These are phyloP conservation scores for Macrobrachium nipponense DNA, from an alignment of 1,140 invertebrate genomes.

Conservation along the genomic window DNA sequence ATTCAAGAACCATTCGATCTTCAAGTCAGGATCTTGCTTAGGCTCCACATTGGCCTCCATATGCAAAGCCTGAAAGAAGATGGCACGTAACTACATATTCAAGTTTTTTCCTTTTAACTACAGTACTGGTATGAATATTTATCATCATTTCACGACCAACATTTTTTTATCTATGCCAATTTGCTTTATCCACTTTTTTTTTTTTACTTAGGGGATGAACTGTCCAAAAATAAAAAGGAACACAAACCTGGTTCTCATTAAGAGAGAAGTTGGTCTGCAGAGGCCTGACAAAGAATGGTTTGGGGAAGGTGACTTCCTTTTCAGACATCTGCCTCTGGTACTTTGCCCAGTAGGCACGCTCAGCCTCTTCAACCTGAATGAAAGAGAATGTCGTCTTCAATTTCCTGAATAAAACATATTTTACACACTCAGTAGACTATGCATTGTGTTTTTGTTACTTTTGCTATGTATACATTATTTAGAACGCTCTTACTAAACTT, in stretches of 20 bases:
- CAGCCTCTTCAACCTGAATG: conserved; percentile 74
- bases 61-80: conserved; percentile 78
- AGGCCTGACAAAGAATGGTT: conserved; percentile 89
- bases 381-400: background rate
- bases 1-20: conserved; percentile 94
- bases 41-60: conserved; percentile 95
- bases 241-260: conserved; percentile 78
- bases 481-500: too few species aligned
- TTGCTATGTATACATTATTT: too few species aligned
- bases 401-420: background rate
- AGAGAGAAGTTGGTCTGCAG: conserved; percentile 84
- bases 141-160: background rate
- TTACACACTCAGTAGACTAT: too few species aligned
- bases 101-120: background rate
- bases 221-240: background rate
- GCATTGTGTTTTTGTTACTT: too few species aligned
- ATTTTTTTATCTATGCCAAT: too few species aligned
- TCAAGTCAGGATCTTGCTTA: conserved; percentile 95
- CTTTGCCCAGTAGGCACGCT: conserved; percentile 64
- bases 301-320: conserved; percentile 82
- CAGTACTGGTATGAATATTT: background rate
- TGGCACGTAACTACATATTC: background rate
- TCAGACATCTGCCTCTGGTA: conserved; percentile 75
- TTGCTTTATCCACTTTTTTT: too few species aligned
- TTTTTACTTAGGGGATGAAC: too few species aligned